phyloP scores from a whole-genome alignment of 37 sponge, comb jelly and placozoan genomes.

The Theonella swinhoei region DNA sequence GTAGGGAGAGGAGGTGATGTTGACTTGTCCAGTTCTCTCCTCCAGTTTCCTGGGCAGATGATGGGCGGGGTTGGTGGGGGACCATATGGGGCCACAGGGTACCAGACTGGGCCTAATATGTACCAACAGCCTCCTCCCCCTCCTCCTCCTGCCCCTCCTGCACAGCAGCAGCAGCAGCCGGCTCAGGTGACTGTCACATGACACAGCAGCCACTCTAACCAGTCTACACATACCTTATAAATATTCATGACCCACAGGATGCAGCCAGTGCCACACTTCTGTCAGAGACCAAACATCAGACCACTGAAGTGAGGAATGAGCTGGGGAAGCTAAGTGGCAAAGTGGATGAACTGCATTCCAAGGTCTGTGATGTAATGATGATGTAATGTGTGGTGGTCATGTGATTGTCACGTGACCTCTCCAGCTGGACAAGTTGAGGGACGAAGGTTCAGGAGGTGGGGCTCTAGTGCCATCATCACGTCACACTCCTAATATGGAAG shows the following conservation, averaged over 20 bases:
- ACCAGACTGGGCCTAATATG: not conserved
- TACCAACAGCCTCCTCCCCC: slow-evolving; percentile 46
- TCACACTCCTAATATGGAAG: slow-evolving; percentile 87
- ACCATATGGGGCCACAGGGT: not conserved
- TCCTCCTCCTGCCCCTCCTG: slow-evolving; percentile 49
- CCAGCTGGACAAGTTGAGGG: slow-evolving; percentile 71
- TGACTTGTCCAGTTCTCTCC: not conserved
- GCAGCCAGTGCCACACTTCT: slow-evolving; percentile 55
- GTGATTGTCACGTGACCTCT: not conserved
- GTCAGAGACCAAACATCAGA: slow-evolving; percentile 80
- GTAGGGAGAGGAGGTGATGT: not conserved
- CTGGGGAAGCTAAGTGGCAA: slow-evolving; percentile 74
- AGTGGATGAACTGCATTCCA: slow-evolving; percentile 68
- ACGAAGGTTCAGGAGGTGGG: slow-evolving; percentile 37
- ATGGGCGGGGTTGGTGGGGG: not conserved
- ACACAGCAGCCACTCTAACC: no score
- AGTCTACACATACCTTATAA: not conserved
- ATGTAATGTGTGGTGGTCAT: not conserved
- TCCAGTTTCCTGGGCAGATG: not conserved
- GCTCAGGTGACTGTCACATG: slow-evolving; percentile 14
- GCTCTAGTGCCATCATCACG: slow-evolving; percentile 1
- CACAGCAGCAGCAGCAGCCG: slow-evolving; percentile 40
- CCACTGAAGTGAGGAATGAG: slow-evolving; percentile 83
- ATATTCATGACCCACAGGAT: not conserved
- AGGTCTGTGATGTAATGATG: not conserved